Base-by-base conservation (phyloP, 2,888 invertebrate genomes). In the Stenichneumon culpator region DNA sequence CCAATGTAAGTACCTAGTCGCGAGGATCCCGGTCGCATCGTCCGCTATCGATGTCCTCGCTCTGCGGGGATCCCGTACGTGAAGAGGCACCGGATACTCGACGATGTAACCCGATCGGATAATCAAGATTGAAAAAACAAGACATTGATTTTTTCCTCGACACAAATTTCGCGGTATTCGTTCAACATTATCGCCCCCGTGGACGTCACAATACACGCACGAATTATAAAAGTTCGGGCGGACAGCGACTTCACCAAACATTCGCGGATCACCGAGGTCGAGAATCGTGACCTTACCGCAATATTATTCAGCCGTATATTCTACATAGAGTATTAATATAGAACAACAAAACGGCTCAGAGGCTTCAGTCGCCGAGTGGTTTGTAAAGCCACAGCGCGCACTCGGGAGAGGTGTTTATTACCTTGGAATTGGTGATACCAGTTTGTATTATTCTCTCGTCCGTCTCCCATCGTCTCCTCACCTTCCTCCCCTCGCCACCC, bases 381-480 rank as follows among this genome's bases (percentile, higher is more conserved):
- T 74, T 67, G 73, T 44, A 44, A 32, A 47, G 19, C 54, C 63
- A 0, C 78, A 39, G 36, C 57, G 50, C 70, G 54, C 54, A 72
- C 69, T 50, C 50, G 16, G 36, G 57, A 67, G 69, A 85, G 85
- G 82, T 79, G 85, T 85, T 85, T 82, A 85, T 82, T 82, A 75
- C 79, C 67, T 36, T 75, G 67, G 75, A 79, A 82, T 85, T 77
- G 75, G 85, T 72, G 85, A 82, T 85, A 82, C 82, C 82, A 79
- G 85, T 85, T 85, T 82, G 79, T 82, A 85, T 82, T 82, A 82
- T 82, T 82, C 79, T 44, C 72, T 78, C 72, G 47, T 52, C 79
- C 79, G 14, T 39, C 72, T 39, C 9, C 72, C 65, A 32, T 16
- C 28, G 16, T 28, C 60, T 14, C 25, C 72, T 36, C 52, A 36